Evolutionary conservation across 2,888 invertebrate species (phyloP).

Genomic region (Cantharis nigra): DNA sequence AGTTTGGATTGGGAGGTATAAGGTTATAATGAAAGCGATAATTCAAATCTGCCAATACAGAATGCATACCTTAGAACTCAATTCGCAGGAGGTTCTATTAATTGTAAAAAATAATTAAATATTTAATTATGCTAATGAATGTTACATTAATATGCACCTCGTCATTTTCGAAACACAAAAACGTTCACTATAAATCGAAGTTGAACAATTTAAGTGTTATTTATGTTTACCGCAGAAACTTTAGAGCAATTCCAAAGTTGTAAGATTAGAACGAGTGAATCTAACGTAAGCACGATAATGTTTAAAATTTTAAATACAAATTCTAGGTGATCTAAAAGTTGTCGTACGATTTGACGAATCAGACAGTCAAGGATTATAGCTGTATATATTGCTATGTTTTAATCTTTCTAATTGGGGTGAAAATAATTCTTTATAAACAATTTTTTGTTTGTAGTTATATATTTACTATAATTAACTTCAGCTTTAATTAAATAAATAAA

Average conservation of each 20-base stretch:
- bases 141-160: not conserved
- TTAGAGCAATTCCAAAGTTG: not conserved
- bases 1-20: not conserved
- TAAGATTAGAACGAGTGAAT: not conserved
- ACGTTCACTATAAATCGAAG: not conserved
- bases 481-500: too few species aligned
- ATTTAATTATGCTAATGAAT: too few species aligned
- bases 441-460: too few species aligned
- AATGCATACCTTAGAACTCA: not conserved
- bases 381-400: too few species aligned
- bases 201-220: not conserved
- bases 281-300: not conserved
- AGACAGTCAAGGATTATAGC: too few species aligned
- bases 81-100: not conserved
- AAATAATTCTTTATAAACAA: too few species aligned
- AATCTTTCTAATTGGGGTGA: too few species aligned
- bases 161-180: not conserved
- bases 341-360: too few species aligned
- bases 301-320: too few species aligned
- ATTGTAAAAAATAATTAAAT: not conserved
- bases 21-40: not conserved
- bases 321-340: too few species aligned
- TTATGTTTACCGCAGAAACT: not conserved
- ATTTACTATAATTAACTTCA: too few species aligned
- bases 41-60: not conserved